A percentile compares a stretch with the other conserved stretches of the same genome.
These are phyloP conservation scores for Caracal caracal DNA, from an alignment of 2,113 vertebrate genomes.

Conservation along the genomic window DNA sequence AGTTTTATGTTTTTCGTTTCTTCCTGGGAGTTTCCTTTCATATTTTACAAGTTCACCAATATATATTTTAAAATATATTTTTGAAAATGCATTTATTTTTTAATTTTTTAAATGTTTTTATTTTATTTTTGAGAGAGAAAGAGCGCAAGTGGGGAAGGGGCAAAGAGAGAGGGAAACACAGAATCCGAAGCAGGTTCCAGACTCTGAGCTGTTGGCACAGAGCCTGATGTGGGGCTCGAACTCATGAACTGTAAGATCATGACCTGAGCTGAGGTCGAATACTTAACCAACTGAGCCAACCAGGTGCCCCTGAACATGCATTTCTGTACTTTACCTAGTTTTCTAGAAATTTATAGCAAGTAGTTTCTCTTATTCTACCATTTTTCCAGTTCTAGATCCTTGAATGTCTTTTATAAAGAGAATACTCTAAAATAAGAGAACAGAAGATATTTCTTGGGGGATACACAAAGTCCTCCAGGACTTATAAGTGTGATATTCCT, in stretches of 20 bases:
- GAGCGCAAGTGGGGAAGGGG: too few species aligned
- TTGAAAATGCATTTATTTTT: neutral
- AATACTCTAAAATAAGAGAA: constrained; percentile 24
- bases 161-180: too few species aligned
- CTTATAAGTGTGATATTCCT: neutral
- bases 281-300: too few species aligned
- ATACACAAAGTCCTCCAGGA: neutral
- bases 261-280: too few species aligned
- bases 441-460: neutral
- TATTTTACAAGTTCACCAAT: constrained; percentile 2
- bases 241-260: too few species aligned
- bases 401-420: constrained; percentile 48
- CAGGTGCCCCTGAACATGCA: too few species aligned
- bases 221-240: too few species aligned
- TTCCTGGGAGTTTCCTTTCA: constrained; percentile 35
- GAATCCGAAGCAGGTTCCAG: too few species aligned
- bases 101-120: too few species aligned
- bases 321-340: constrained; percentile 7
- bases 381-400: constrained; percentile 2
- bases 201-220: too few species aligned
- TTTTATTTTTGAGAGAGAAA: too few species aligned
- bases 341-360: constrained; percentile 32
- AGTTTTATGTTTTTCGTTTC: neutral
- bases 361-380: neutral
- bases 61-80: constrained; percentile 30